These are phyloP conservation scores for Actinernus sp. DNA, from an alignment of 92 coral and sea anemone species.

Conservation along the genomic window DNA sequence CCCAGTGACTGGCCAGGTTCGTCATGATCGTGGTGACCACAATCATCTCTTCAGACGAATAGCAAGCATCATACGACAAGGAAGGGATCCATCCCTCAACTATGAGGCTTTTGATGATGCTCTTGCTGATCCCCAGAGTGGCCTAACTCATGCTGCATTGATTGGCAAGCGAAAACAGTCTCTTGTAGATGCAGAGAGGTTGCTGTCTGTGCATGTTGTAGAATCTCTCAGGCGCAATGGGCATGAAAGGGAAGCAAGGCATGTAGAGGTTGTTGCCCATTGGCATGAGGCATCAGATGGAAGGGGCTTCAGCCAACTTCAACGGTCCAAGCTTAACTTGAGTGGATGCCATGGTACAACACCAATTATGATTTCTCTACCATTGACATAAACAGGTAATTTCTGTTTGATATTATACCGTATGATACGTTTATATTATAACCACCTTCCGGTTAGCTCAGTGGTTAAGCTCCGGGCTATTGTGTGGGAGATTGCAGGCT, in stretches of 20 bases:
- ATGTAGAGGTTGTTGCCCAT: slow-evolving; percentile 33
- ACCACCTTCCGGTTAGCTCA: too few relatives aligned
- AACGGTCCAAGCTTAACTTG: slow-evolving; percentile 46
- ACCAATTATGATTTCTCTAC: slow-evolving; percentile 53
- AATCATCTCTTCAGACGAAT: slow-evolving; percentile 51
- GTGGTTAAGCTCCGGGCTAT: too few relatives aligned
- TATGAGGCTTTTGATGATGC: slow-evolving; percentile 59
- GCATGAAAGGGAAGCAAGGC: slow-evolving; percentile 39
- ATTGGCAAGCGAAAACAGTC: slow-evolving; percentile 61
- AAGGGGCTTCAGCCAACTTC: slow-evolving; percentile 50
- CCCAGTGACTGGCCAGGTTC: slow-evolving; percentile 18
- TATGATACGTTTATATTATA: too few relatives aligned
- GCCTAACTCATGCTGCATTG: too few relatives aligned
- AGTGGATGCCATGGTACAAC: slow-evolving; percentile 79
- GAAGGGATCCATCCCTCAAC: slow-evolving; percentile 12
- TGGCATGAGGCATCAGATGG: slow-evolving; percentile 78
- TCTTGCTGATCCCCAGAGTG: slow-evolving; percentile 42
- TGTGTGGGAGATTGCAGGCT: too few relatives aligned
- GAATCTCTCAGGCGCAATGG: slow-evolving; percentile 44
- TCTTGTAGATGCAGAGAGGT: slow-evolving; percentile 56
- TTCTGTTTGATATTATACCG: too few relatives aligned
- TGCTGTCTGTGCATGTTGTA: slow-evolving; percentile 47
- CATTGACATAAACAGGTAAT: slow-evolving; percentile 68
- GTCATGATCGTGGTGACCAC: slow-evolving; percentile 71
- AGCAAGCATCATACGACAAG: slow-evolving; percentile 33